These are phyloP conservation scores for Papilio polyxenes DNA, from an alignment of 1,140 invertebrate genomes.

Conservation along the genomic window DNA sequence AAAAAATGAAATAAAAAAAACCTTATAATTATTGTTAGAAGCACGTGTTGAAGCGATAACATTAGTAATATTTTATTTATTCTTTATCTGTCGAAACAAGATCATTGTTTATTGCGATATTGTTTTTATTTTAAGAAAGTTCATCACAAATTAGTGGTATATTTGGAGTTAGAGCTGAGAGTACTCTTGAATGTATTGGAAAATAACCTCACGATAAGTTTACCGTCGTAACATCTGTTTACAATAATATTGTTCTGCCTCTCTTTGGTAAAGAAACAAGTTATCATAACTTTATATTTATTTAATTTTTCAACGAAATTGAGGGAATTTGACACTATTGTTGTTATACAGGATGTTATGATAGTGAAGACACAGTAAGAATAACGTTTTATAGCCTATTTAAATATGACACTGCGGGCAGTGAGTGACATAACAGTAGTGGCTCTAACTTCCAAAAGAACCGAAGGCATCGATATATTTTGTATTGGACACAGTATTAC, in stretches of 20 bases:
- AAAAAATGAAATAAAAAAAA: constrained; percentile 26
- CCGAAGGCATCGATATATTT: constrained; percentile 46
- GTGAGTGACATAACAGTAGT: not conserved
- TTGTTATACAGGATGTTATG: no score
- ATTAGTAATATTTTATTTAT: constrained; percentile 39
- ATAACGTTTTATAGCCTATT: not conserved
- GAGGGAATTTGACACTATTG: no score
- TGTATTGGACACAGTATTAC: constrained; percentile 60
- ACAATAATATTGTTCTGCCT: no score
- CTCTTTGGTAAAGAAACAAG: no score
- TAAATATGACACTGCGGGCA: constrained; percentile 22
- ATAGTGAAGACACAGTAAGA: not conserved
- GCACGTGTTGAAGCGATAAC: constrained; percentile 25
- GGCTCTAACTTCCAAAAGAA: constrained; percentile 11
- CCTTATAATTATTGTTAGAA: constrained; percentile 34
- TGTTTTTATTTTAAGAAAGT: constrained; percentile 46
- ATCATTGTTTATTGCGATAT: constrained; percentile 39
- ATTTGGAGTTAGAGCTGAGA: constrained; percentile 38
- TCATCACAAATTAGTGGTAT: constrained; percentile 46
- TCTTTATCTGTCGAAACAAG: constrained; percentile 29
- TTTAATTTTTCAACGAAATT: no score
- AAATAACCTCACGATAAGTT: not conserved
- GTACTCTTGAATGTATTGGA: constrained; percentile 6
- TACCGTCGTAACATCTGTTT: not conserved
- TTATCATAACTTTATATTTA: no score